phyloP scores from a whole-genome alignment of 2,888 invertebrate species.

The Romanomermis culicivorax region DNA sequence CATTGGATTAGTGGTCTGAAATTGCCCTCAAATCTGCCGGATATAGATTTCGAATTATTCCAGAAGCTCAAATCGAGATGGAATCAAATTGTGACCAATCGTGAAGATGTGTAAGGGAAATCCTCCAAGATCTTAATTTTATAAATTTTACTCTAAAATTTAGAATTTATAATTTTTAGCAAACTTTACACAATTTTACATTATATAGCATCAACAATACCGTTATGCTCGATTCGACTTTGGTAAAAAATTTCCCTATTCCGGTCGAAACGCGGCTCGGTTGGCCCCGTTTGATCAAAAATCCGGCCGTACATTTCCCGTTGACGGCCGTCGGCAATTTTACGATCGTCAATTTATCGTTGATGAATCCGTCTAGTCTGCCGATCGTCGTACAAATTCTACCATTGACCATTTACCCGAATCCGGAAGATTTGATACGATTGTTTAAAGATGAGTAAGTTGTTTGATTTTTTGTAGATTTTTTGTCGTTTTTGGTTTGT shows the following conservation, averaged over 20 bases:
- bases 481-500: not conserved
- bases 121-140: not conserved
- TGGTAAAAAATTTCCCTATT: slow-evolving; percentile 44
- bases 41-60: slow-evolving; percentile 46
- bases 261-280: slow-evolving; percentile 44
- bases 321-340: slow-evolving; percentile 51
- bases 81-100: slow-evolving; percentile 24
- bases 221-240: slow-evolving; percentile 51
- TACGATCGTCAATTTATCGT: slow-evolving; percentile 42
- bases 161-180: not conserved
- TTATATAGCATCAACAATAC: slow-evolving; percentile 45
- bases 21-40: slow-evolving; percentile 44
- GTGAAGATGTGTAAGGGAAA: slow-evolving; percentile 21
- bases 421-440: slow-evolving; percentile 37
- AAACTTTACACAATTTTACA: not conserved
- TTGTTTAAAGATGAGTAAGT: slow-evolving; percentile 21
- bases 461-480: not conserved
- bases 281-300: slow-evolving; percentile 41
- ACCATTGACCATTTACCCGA: slow-evolving; percentile 48
- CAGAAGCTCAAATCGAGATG: slow-evolving; percentile 42
- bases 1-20: slow-evolving; percentile 46
- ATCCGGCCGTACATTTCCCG: slow-evolving; percentile 41
- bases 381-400: slow-evolving; percentile 50
- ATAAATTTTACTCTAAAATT: not conserved
- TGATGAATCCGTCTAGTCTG: slow-evolving; percentile 49